Conservation (phyloP, 2,888 invertebrate species). For the Drosophila leonis region DNA sequence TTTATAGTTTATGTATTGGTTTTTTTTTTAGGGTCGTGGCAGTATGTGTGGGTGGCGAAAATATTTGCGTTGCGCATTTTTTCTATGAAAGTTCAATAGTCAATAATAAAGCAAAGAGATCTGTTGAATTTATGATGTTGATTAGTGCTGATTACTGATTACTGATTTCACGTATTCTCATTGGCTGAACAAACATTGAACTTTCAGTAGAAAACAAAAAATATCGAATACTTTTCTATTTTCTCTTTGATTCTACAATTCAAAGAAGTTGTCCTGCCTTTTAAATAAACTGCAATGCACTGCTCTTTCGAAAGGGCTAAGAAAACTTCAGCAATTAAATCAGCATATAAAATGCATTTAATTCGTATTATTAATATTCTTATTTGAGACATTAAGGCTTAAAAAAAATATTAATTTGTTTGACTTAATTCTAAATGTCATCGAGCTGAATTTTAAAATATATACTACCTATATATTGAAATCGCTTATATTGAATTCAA, state of each 20-base stretch:
- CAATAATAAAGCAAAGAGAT: constrained; percentile 3
- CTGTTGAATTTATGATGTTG: not conserved
- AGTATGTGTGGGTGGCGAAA: constrained; percentile 1
- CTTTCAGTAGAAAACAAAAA: not conserved
- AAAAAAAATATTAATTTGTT: not conserved
- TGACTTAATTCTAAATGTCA: not conserved
- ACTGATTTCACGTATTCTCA: not conserved
- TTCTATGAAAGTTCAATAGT: constrained; percentile 8
- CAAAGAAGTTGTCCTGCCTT: too few relatives aligned
- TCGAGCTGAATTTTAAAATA: not conserved
- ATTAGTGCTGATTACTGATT: not conserved
- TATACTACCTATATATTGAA: not conserved
- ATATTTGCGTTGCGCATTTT: constrained; percentile 21
- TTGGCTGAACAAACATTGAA: not conserved
- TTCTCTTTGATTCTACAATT: not conserved
- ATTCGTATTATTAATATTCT: too few relatives aligned
- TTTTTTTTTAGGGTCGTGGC: constrained; percentile 15
- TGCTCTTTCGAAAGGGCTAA: too few relatives aligned
- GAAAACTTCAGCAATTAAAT: too few relatives aligned
- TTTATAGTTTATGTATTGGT: constrained; percentile 8
- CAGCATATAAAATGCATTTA: too few relatives aligned
- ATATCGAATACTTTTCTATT: not conserved
- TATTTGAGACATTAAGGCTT: too few relatives aligned
- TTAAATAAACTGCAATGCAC: too few relatives aligned
- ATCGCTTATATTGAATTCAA: not conserved